Evolutionary conservation across 2,797 vertebrate species (phyloP).

Genomic region (Parauchenoglanis ngamensis): DNA sequence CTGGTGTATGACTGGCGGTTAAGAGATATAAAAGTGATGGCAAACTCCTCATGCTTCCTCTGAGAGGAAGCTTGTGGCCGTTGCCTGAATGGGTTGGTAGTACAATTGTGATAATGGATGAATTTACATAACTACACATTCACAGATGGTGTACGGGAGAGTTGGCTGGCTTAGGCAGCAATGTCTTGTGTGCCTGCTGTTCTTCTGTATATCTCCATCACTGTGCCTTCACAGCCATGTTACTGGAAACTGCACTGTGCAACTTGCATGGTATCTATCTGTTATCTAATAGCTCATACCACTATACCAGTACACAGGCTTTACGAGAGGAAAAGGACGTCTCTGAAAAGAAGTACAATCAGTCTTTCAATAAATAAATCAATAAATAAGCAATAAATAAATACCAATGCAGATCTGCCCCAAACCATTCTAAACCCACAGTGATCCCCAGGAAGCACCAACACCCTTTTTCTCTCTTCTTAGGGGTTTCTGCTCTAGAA

Average conservation of each 20-base stretch:
- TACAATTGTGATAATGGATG: not conserved
- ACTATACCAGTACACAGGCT: conserved; percentile 12
- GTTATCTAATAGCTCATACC: conserved; percentile 25
- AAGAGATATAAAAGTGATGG: not conserved
- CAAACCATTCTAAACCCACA: conserved; percentile 39
- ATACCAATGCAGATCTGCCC: conserved; percentile 33
- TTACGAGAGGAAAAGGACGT: conserved; percentile 2
- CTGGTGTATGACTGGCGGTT: not conserved
- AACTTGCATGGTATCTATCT: not conserved
- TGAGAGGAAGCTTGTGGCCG: conserved; percentile 4
- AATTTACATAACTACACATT: conserved; percentile 15
- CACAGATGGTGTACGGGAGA: not conserved
- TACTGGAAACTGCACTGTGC: not conserved
- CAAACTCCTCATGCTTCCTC: not conserved
- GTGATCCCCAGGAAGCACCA: conserved; percentile 48
- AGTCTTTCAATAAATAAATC: conserved; percentile 71
- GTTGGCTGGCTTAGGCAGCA: conserved; percentile 29
- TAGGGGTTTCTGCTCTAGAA: conserved; percentile 18
- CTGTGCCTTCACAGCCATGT: not conserved
- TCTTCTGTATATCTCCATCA: conserved; percentile 11
- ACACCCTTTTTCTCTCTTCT: conserved; percentile 32
- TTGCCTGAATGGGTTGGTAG: not conserved
- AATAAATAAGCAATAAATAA: conserved; percentile 70
- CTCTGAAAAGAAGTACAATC: conserved; percentile 52
- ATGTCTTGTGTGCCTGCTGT: conserved; percentile 23